Evolutionary conservation across 2,113 vertebrate genomes (phyloP).

Genomic region (Echinops telfairi): DNA sequence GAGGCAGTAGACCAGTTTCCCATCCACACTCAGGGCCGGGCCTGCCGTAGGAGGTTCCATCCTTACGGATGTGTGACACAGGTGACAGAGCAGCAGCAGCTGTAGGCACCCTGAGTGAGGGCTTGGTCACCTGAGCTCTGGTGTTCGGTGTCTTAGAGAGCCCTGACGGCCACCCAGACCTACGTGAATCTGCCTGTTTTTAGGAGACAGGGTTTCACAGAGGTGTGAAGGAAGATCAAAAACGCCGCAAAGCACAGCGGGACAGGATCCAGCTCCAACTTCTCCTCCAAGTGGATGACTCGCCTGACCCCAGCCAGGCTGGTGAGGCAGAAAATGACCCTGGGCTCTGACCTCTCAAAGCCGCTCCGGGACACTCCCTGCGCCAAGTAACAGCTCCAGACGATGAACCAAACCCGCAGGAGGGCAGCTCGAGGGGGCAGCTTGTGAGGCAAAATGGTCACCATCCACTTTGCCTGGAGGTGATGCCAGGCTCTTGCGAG

Average conservation of each 20-base stretch:
- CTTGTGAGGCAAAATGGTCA: not conserved
- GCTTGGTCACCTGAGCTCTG: not conserved
- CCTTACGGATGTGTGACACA: not conserved
- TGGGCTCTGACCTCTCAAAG: not conserved
- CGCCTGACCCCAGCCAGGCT: not conserved
- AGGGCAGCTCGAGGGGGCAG: not conserved
- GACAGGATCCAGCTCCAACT: not conserved
- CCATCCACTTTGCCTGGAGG: not conserved
- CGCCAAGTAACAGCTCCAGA: not conserved
- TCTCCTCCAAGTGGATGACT: not conserved
- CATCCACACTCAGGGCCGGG: no score
- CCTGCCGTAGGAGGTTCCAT: not conserved
- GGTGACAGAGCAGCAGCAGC: not conserved
- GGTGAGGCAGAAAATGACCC: no score
- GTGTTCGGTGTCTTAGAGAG: not conserved
- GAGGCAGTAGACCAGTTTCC: not conserved
- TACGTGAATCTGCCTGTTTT: not conserved
- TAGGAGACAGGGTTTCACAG: not conserved
- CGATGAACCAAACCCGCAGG: not conserved
- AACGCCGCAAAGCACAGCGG: not conserved
- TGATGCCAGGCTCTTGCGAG: no score
- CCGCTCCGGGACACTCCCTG: no score
- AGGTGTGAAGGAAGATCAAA: slow-evolving; percentile 16
- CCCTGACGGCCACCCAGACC: not conserved
- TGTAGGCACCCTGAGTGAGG: not conserved